Base-by-base conservation (phyloP, 1,140 invertebrate genomes). In the Drosophila cardini region DNA sequence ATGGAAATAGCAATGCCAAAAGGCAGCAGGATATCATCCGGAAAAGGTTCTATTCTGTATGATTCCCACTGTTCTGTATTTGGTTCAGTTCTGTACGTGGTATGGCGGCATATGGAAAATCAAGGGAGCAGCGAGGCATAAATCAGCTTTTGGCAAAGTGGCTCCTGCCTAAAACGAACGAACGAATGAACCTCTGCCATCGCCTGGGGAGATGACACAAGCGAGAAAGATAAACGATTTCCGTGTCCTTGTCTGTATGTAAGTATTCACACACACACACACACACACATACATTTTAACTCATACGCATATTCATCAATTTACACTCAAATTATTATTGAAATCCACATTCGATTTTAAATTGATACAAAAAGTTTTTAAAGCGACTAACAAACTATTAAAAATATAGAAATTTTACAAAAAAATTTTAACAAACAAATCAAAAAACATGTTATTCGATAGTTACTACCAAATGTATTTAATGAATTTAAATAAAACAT, bases 121-220 rank as follows among this genome's bases (percentile, higher is more conserved):
- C 65, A 43, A 11, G 50, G 52, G 56, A 52, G 50, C 77, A 73
- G 63, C 48, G 72, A 69, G 64, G 52, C 63, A 72, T 72, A 80
- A 80, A 85, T 77, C 69, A 65, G 73, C 63, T 68, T 63, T 13
- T 69, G 70, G 74, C 63, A 68, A 76, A 68, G 62, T 62, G 74
- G 32, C 50, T 53, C 62, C 48, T 43, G 72, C 42, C 62, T 46
- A 65, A 76, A 82, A 72, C 45, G 50, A 34, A 26, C 45, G 50
- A 34, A 72, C 45, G 50, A 34, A 26, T 42, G 50, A 34, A 70
- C 61, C 56, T 43, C 13, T 15, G 21, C 40, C 30, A 10, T 45
- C 26, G 34, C 58, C 32, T 16, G 32, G 45, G 45, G 32, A 38
- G 43, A 57, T 50, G 46, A 30, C 32, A 48, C 48, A 40, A 55